Evolutionary conservation across 2,888 invertebrate species (phyloP), one percentile per base, ranked within the genome.

Genomic region (Achlya flavicornis): DNA sequence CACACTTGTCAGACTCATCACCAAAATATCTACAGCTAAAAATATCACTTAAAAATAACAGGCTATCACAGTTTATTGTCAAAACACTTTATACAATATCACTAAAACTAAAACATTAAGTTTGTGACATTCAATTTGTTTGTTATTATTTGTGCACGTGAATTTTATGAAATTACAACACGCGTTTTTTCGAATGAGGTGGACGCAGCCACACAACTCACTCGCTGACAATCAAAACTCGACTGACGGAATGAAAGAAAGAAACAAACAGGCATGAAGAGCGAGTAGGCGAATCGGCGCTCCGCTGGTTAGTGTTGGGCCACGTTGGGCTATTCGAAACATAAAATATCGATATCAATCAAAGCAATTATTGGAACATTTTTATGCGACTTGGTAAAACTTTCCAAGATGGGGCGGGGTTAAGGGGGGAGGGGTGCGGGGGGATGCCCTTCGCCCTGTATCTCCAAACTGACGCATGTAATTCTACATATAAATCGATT

Each of bases 191-290:
- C 58, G 59, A 71, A 71, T 62, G 57, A 66, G 76, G 67, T 68
- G 62, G 57, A 66, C 77, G 67, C 68, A 62, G 70, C 68, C 58
- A 71, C 69, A 69, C 75, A 63, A 64, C 74, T 72, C 64, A 67
- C 63, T 62, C 1, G 62, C 11, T 66, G 70, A 68, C 74, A 74
- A 59, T 65, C 76, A 77, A 83, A 82, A 76, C 84, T 78, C 82
- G 79, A 90, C 90, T 87, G 80, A 58, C 90, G 86, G 77, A 78
- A 68, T 68, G 78, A 69, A 75, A 72, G 69, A 46, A 71, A 70
- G 63, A 63, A 70, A 65, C 62, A 71, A 78, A 72, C 72, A 64
- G 61, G 69, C 74, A 61, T 48, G 64, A 66, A 66, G 77, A 64
- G 69, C 64, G 81, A 87, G 85, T 75, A 78, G 81, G 82, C 74